Percentiles rank a stretch among this genome's conserved stretches.
Evolutionary conservation across 64 coral and sea anemone species (phyloP).

Genomic region (Porites lutea): DNA sequence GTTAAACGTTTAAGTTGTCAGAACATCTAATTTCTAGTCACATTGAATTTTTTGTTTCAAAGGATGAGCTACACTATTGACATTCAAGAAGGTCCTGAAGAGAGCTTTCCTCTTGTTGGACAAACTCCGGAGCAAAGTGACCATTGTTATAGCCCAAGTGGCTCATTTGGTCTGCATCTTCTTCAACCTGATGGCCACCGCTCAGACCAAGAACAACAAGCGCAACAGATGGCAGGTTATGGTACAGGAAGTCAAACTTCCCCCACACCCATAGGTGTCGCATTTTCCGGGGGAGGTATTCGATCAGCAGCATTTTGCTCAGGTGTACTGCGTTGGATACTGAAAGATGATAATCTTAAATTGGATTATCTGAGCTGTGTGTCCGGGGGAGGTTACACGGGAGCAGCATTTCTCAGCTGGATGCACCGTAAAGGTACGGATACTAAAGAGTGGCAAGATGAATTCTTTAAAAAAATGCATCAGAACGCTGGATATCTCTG

Average conservation of each 20-base stretch:
- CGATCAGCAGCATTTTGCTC: constrained; percentile 46
- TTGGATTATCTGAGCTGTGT: constrained; percentile 37
- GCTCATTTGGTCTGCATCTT: neutral
- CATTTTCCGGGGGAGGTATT: constrained; percentile 55
- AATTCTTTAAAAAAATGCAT: constrained; percentile 26
- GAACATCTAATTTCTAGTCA: no score
- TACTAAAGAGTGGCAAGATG: neutral
- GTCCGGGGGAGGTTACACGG: constrained; percentile 45
- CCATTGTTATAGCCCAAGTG: neutral
- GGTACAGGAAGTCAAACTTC: no score
- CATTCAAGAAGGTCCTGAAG: neutral
- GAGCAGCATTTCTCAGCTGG: constrained; percentile 18
- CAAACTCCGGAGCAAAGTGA: neutral
- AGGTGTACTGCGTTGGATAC: constrained; percentile 14
- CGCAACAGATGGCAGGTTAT: neutral
- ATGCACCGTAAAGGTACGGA: neutral
- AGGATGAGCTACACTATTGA: neutral
- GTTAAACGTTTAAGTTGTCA: no score
- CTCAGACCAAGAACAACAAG: neutral
- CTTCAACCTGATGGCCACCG: no score
- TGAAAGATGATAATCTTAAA: neutral
- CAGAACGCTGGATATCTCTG: constrained; percentile 12
- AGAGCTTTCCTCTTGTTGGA: neutral
- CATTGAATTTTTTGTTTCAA: neutral
- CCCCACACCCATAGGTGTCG: neutral